Percentiles rank a stretch among this genome's conserved stretches.
Evolutionary conservation across 2,888 invertebrate genomes (phyloP).

Genomic region (Dastarcus helophoroides): DNA sequence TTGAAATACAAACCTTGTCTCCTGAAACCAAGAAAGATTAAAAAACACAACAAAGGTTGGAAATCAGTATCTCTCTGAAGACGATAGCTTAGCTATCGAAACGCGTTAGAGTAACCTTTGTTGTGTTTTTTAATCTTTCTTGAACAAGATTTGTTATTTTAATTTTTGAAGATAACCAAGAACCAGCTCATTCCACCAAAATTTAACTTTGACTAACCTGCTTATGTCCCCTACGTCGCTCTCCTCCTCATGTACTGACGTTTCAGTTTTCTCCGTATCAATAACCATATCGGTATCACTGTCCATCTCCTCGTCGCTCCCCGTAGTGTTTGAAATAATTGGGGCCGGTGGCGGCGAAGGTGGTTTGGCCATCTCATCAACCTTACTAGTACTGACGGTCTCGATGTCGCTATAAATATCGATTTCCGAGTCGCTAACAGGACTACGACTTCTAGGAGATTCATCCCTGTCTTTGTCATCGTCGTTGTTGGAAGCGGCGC

Average conservation of each 20-base stretch:
- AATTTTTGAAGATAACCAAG: no score
- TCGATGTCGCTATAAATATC: conserved; percentile 55
- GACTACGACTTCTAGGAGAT: conserved; percentile 17
- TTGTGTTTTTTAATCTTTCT: no score
- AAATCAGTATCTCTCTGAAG: no score
- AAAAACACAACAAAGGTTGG: no score
- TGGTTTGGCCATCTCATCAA: conserved; percentile 21
- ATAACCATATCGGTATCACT: conserved; percentile 49
- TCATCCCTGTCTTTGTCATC: conserved; percentile 18
- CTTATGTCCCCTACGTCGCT: no score
- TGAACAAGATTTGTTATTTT: no score
- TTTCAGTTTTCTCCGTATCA: conserved; percentile 33
- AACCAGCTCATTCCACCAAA: no score
- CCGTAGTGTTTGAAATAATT: not conserved
- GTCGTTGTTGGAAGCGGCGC: conserved; percentile 10
- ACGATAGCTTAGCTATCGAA: no score
- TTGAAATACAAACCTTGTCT: no score
- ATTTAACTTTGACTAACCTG: no score
- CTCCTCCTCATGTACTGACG: conserved; percentile 10
- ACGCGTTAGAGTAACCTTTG: no score
- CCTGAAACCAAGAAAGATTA: no score
- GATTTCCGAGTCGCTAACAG: conserved; percentile 39
- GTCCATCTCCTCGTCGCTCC: conserved; percentile 22
- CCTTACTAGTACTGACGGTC: conserved; percentile 28
- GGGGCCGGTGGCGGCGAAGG: conserved; percentile 1